Evolutionary conservation across 2,797 vertebrate genomes (phyloP), one percentile per base, ranked within the genome.

Genomic region (Chromobotia macracanthus): DNA sequence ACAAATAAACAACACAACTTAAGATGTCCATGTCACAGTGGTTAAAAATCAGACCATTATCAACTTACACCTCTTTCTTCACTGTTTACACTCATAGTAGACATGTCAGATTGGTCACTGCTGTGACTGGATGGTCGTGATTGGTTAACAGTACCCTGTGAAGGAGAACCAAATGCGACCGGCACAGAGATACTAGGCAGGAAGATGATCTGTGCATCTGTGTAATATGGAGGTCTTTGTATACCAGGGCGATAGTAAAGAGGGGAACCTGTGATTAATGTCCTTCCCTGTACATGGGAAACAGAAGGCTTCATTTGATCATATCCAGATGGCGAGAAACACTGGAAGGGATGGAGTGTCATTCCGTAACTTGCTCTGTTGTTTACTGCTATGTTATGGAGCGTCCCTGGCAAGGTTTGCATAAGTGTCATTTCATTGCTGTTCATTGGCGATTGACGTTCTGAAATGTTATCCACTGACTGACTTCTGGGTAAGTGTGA

Each of bases 401-500:
- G 80, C 19, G 69, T 75, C 74, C 58, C 12, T 38, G 82, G 61
- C 70, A 65, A 82, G 76, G 65, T 64, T 81, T 71, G 82, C n/a
- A 72, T 28, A 48, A 79, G 23, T 5, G 68, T 75, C 41, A 56
- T 46, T 61, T 84, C 77, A 53, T 72, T 53, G 7, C 64, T 80
- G 68, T 80, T 80, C 21, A 80, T 38, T 13, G 72, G 84, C 41
- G 79, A 83, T 19, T 70, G 81, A 35, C 58, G 69, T 44, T 76
- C 84, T 51, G 86, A 84, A 55, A 84, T 84, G 61, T 77, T 86
- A 51, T 87, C 87, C 35, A 64, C 72, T 72, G 86, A 84, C 72
- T 85, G 82, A 19, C 80, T 87, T 60, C 75, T 80, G 66, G 87
- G 90, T 87, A 87, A 90, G 48, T 84, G 77, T 41, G 55, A 38